These are phyloP conservation scores for Chrosomus eos DNA, from an alignment of 2,797 vertebrate species.

Conservation along the genomic window DNA sequence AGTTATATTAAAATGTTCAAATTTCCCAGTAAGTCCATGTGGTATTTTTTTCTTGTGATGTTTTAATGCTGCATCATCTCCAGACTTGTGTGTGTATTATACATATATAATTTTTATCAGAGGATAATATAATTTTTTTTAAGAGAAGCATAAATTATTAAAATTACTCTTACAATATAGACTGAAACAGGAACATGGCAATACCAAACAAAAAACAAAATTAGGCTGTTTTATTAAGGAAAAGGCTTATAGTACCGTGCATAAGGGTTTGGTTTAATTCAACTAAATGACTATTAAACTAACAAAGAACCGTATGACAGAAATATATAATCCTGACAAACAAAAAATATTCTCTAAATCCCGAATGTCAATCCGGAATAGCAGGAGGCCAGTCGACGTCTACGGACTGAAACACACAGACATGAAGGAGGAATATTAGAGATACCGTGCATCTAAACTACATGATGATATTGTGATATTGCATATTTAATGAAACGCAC, in stretches of 20 bases:
- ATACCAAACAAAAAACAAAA: neutral
- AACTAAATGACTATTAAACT: neutral
- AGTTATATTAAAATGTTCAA: slow-evolving; percentile 83
- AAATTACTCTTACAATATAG: neutral
- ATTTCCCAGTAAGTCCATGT: slow-evolving; percentile 72
- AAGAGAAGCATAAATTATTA: too few relatives aligned
- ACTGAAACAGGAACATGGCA: neutral
- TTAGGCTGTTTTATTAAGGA: slow-evolving; percentile 14
- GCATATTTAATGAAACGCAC: slow-evolving; percentile 65
- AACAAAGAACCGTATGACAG: neutral
- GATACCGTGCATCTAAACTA: too few relatives aligned
- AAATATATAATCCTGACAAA: slow-evolving; percentile 4
- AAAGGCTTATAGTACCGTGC: neutral
- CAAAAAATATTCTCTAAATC: neutral
- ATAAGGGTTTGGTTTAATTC: neutral
- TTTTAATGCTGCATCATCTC: neutral
- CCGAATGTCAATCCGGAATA: slow-evolving; percentile 77
- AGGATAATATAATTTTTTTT: too few relatives aligned
- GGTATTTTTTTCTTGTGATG: slow-evolving; percentile 19
- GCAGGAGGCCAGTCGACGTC: slow-evolving; percentile 95
- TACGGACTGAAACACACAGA: slow-evolving; percentile 84
- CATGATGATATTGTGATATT: neutral
- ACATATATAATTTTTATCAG: neutral
- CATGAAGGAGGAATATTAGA: neutral
- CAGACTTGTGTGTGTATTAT: neutral